phyloP scores from a whole-genome alignment of 1,140 invertebrate species.

The Drosophila auraria region DNA sequence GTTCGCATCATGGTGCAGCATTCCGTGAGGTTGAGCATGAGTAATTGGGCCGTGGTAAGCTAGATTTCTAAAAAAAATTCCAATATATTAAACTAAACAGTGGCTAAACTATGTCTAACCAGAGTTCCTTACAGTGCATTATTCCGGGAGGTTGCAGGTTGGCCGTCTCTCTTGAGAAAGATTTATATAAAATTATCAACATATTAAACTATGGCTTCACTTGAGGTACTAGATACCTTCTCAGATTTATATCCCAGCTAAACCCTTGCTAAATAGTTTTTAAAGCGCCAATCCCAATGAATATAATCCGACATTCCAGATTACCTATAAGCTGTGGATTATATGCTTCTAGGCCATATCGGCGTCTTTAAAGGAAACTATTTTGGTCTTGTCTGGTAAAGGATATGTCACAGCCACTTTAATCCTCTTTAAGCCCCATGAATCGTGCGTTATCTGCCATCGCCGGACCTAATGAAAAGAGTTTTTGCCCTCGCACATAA shows the following conservation, averaged over 20 bases:
- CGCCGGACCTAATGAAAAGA: conserved; percentile 51
- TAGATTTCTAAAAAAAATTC: too few species aligned
- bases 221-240: too few species aligned
- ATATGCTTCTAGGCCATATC: not conserved
- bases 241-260: not conserved
- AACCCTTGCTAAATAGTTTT: not conserved
- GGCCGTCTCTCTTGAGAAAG: too few species aligned
- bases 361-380: conserved; percentile 7
- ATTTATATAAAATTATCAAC: too few species aligned
- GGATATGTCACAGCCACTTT: conserved; percentile 16
- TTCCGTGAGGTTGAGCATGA: too few species aligned
- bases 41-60: too few species aligned
- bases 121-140: too few species aligned
- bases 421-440: conserved; percentile 31
- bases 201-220: too few species aligned
- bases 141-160: too few species aligned
- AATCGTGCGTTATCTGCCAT: conserved; percentile 67
- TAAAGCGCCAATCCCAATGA: not conserved
- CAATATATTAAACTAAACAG: too few species aligned
- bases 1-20: too few species aligned
- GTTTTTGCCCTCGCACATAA: conserved; percentile 50
- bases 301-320: conserved; percentile 1
- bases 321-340: conserved; percentile 12
- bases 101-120: too few species aligned
- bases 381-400: conserved; percentile 2